Conservation (phyloP, 2,113 vertebrate species). For the Furnarius figulus region DNA sequence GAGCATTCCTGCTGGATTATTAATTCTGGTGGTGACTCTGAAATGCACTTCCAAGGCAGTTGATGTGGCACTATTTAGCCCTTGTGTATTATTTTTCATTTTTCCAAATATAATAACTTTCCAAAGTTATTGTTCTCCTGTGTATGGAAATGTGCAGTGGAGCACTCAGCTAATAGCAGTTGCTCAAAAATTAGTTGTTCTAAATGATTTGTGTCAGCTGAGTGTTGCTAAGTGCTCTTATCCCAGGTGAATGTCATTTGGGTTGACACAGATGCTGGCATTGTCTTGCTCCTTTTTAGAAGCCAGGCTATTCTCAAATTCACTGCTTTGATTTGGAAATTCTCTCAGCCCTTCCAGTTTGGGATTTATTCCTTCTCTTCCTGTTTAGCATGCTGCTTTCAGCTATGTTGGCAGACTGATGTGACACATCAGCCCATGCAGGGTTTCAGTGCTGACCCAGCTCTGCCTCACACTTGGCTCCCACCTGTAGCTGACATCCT, state of each 20-base stretch:
- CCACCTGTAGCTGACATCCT: rapidly evolving
- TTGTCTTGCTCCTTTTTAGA: neutral
- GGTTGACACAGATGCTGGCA: neutral
- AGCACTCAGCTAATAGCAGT: neutral
- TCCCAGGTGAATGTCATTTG: neutral
- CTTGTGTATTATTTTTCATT: neutral
- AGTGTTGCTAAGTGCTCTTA: neutral
- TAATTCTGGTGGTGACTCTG: neutral
- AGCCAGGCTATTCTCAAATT: neutral
- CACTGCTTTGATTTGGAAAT: neutral
- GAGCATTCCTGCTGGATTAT: neutral
- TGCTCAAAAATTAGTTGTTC: neutral
- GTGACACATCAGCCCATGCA: neutral
- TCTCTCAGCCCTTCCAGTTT: neutral
- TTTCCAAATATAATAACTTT: no score
- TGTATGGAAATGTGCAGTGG: neutral
- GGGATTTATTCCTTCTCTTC: neutral
- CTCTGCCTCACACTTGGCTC: neutral
- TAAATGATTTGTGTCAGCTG: neutral
- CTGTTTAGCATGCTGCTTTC: neutral
- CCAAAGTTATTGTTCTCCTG: neutral
- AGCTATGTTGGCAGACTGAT: neutral
- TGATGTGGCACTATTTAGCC: neutral
- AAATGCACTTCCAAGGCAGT: neutral
- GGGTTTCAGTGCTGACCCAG: neutral